Evolutionary conservation across 2,888 invertebrate species (phyloP).

Genomic region (Caradrina kadenii): DNA sequence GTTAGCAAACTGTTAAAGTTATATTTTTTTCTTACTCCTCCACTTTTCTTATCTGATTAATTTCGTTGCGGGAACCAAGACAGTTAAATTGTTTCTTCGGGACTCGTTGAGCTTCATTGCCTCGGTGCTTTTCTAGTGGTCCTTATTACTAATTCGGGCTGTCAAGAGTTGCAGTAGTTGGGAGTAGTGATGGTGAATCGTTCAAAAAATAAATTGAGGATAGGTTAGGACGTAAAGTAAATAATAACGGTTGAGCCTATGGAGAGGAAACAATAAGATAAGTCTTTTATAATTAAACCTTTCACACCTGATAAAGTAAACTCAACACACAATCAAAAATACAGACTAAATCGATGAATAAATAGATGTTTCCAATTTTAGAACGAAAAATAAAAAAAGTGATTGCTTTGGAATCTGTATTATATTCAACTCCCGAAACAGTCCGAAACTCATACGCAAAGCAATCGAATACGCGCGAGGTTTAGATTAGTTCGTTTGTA

Average conservation of each 20-base stretch:
- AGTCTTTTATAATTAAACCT: neutral
- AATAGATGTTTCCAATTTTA: slow-evolving; percentile 6
- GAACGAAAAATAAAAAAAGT: neutral
- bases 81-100: no score
- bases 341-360: slow-evolving; percentile 2
- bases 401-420: slow-evolving; percentile 36
- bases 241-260: neutral
- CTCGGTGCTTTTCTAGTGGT: no score
- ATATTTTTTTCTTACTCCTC: no score
- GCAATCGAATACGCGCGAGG: slow-evolving; percentile 33
- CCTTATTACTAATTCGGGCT: no score
- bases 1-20: neutral
- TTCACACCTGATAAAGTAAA: neutral
- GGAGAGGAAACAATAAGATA: no score
- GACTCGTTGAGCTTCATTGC: no score
- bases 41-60: no score
- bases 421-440: slow-evolving; percentile 34
- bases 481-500: slow-evolving; percentile 66
- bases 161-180: no score
- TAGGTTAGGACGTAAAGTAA: neutral
- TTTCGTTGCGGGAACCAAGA: no score
- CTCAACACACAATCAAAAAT: neutral
- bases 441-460: slow-evolving; percentile 37
- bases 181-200: no score
- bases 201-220: no score